A percentile compares a stretch with the other conserved stretches of the same genome.
phyloP scores from a whole-genome alignment of 2,888 invertebrate species.

The Epirrhoe alternata region DNA sequence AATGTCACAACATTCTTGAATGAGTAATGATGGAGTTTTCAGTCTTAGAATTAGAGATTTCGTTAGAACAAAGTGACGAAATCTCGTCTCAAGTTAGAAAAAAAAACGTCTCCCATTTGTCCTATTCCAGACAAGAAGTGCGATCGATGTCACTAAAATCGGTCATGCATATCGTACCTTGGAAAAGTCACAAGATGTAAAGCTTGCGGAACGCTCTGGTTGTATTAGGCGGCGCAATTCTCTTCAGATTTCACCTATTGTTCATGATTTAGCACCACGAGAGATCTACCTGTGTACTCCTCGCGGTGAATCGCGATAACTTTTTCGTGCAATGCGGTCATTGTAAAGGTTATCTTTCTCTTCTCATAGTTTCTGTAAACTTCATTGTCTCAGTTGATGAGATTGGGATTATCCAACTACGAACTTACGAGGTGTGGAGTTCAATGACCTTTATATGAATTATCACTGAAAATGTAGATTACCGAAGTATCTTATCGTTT shows the following conservation, averaged over 20 bases:
- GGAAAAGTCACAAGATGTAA: conserved; percentile 51
- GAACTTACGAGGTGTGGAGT: conserved; percentile 46
- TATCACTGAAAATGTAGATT: conserved; percentile 53
- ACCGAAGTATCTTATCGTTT: conserved; percentile 47
- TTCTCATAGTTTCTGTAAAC: conserved; percentile 41
- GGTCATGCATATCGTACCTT: conserved; percentile 76
- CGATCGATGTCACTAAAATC: conserved; percentile 78
- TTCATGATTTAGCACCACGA: conserved; percentile 63
- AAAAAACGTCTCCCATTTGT: conserved; percentile 57
- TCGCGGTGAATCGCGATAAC: conserved; percentile 57
- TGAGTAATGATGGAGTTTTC: conserved; percentile 42
- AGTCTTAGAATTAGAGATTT: conserved; percentile 36
- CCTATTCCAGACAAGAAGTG: conserved; percentile 57
- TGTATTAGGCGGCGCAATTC: conserved; percentile 55
- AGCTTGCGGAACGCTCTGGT: conserved; percentile 63
- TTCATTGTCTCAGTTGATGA: conserved; percentile 38
- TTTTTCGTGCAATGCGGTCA: conserved; percentile 61
- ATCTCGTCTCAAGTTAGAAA: conserved; percentile 44
- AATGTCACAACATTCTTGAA: conserved; percentile 35
- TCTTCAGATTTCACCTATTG: conserved; percentile 76
- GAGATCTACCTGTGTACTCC: conserved; percentile 61
- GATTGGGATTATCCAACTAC: conserved; percentile 32
- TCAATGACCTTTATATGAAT: conserved; percentile 62
- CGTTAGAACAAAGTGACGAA: conserved; percentile 39
- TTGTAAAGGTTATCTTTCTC: conserved; percentile 62